Base-by-base conservation (phyloP, 2,113 vertebrate genomes). In the Sylvia atricapilla region DNA sequence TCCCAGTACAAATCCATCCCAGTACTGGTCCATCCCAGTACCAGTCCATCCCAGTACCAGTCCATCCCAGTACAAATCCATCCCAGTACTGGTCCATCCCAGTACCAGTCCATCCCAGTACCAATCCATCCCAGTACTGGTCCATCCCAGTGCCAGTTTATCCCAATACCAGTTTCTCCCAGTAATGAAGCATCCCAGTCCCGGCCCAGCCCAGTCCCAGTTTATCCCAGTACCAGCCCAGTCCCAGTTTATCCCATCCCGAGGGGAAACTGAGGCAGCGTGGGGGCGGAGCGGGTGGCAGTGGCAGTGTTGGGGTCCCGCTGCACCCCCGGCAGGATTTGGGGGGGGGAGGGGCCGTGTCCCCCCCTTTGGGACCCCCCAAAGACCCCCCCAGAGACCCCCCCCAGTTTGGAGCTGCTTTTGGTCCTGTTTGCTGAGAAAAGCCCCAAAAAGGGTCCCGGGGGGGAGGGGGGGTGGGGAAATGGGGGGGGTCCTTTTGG, bases 1-100 rank as follows among this genome's bases (percentile, higher is more conserved):
- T 49, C 67, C 24, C 24, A 2, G n/a, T 11, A 1, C 1, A 3
- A 1, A 44, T 14, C 10, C 4, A 18, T 53, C 52, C 52, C 52
- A 18, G 27, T 52, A 44, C 15, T 7, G 16, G 43, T 16, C 6
- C 15, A 27, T 68, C 23, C 23, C 6, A 3, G 19, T 50, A 2
- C 1, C 3, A 3, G 37, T 33, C 0, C 13, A n/a, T 31, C 53
- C 53, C 53, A 37, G 14, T 47, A 0, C 41, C 30, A 8, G 20
- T 16, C 4, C 10, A 7, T 50, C 24, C 43, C 17, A 16, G 43
- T n/a, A n/a, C n/a, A n/a, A n/a, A n/a, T 43, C 7, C 7, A 27
- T 68, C 23, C 23, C 6, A 3, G 25, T 50, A 16, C 23, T 5
- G 3, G 25, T 50, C 0, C 13, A n/a, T 31, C 53, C 53, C 53